Evolutionary conservation across 2,797 vertebrate species (phyloP), one percentile per base, ranked within the genome.

Genomic region (Myiotriccus ornatus): DNA sequence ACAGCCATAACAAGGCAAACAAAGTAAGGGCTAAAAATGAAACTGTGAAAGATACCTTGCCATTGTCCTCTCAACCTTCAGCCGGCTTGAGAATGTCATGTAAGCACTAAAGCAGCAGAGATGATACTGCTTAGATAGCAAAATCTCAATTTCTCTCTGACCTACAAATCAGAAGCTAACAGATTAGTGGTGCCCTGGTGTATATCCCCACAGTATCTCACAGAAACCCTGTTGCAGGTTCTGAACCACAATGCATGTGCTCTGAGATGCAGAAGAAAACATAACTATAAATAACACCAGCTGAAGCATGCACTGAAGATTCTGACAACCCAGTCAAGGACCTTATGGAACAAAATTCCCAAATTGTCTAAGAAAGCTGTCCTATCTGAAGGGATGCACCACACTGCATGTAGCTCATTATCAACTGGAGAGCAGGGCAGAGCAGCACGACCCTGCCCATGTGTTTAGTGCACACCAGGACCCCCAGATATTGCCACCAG

Each of bases 41-140:
- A 94, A 73, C 28, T 20, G 34, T 68, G 50, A 78, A 88, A 88
- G 80, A 91, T 88, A 93, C 55, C 69, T 92, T 93, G 75, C 80
- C 53, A 73, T 34, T 15, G 77, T 91, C 89, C 84, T 95, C 93
- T 90, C 67, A 91, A 94, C 91, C 91, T 92, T 84, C 87, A 94
- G 74, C 64, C 90, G 95, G 68, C 84, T 59, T 67, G 68, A 95
- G 71, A 84, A 84, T 80, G 60, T 89, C 92, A 95, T 7, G 20
- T 56, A 91, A 93, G 94, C 88, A 96, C 60, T 90, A 76, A 96
- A 94, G 82, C 83, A 93, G 93, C 69, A 74, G 90, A 95, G 52
- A 87, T 49, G 53, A 89, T 85, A 80, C 64, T 94, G 84, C 94
- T 95, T 92, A 91, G 79, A 63, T 1, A 76, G 93, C 95, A 96